A percentile compares a stretch with the other conserved stretches of the same genome.
phyloP scores from a whole-genome alignment of 2,888 invertebrate genomes.

The Thymelicus lineola region DNA sequence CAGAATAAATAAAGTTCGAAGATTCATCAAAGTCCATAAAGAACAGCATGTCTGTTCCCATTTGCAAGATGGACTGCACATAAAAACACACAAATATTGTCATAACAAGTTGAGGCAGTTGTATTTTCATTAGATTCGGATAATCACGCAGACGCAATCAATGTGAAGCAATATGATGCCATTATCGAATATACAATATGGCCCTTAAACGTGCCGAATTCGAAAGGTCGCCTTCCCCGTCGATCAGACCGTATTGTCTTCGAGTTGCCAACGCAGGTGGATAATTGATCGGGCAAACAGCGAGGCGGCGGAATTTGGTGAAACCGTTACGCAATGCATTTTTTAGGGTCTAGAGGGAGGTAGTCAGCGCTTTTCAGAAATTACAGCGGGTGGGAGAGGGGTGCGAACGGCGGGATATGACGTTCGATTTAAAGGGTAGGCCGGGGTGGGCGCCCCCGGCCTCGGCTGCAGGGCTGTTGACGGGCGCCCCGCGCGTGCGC shows the following conservation, averaged over 20 bases:
- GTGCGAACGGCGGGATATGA: constrained; percentile 79
- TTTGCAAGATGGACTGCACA: background rate
- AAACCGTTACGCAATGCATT: constrained; percentile 85
- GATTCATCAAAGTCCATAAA: background rate
- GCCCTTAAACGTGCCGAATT: constrained; percentile 39
- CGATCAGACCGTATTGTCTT: constrained; percentile 55
- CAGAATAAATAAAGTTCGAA: too few species aligned
- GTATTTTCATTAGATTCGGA: constrained; percentile 21
- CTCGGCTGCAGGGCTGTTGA: constrained; percentile 83
- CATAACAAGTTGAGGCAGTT: background rate
- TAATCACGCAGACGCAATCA: constrained; percentile 25
- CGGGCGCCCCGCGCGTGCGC: constrained; percentile 85
- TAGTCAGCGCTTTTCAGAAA: constrained; percentile 83
- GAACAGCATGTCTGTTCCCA: background rate
- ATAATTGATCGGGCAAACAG: constrained; percentile 82
- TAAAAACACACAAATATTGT: background rate
- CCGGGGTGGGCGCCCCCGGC: constrained; percentile 54
- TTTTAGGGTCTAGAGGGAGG: constrained; percentile 79
- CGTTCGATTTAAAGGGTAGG: constrained; percentile 84
- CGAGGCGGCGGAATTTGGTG: constrained; percentile 63
- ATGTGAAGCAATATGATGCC: constrained; percentile 13
- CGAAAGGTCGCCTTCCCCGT: constrained; percentile 40
- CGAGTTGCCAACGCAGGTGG: constrained; percentile 61
- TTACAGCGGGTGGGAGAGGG: constrained; percentile 70
- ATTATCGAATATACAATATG: constrained; percentile 28